Conservation (phyloP, 2,113 vertebrate species). For the Cochlearius cochlearius region DNA sequence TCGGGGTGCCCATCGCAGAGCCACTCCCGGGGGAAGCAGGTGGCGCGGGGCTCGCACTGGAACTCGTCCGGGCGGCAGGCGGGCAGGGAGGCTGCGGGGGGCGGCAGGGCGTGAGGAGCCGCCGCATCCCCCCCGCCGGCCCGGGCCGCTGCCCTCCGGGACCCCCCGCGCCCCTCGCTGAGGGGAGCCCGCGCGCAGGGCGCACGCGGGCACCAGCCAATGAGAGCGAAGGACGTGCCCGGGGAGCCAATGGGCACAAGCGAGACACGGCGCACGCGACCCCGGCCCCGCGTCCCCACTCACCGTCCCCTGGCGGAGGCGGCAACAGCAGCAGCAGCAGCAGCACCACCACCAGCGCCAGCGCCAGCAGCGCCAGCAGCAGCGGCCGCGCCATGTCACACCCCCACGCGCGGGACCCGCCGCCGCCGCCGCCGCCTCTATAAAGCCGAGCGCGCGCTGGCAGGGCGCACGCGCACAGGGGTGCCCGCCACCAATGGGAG, state of each 20-base stretch:
- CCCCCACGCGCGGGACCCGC: fast-evolving
- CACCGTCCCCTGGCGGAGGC: neutral
- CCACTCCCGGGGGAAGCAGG: neutral
- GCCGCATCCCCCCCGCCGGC: neutral
- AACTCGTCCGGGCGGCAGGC: neutral
- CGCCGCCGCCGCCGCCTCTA: neutral
- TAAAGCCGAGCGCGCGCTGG: neutral
- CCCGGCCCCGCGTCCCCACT: neutral
- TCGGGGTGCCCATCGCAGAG: conserved; percentile 41
- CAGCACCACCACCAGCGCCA: no score
- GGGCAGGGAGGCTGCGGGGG: neutral
- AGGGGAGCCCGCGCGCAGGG: no score
- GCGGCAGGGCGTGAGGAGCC: no score
- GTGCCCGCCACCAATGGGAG: neutral
- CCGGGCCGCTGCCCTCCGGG: no score
- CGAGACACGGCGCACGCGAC: no score
- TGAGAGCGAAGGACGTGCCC: neutral
- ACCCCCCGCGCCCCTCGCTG: fast-evolving
- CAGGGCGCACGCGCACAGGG: neutral
- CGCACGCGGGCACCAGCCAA: neutral
- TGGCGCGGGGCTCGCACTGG: neutral
- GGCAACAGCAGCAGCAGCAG: fast-evolving
- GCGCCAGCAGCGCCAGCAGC: no score
- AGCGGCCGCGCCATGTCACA: neutral
- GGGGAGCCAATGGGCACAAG: neutral